phyloP scores from a whole-genome alignment of 1,140 invertebrate species.

The Vollenhovia emeryi region DNA sequence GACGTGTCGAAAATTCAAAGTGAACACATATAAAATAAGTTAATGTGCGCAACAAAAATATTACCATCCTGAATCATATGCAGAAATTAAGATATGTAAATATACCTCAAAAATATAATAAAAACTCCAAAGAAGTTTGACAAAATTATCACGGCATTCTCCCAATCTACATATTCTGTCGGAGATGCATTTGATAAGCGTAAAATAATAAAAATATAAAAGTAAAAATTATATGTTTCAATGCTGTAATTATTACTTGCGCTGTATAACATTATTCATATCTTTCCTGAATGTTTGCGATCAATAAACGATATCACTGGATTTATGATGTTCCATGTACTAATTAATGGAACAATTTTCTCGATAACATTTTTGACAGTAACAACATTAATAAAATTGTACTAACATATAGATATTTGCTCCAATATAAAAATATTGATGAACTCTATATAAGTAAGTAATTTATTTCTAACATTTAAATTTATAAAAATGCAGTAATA shows the following conservation, averaged over 20 bases:
- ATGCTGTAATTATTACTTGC: not conserved
- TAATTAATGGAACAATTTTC: not conserved
- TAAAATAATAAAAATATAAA: not conserved
- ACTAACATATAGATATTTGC: not conserved
- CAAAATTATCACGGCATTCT: not conserved
- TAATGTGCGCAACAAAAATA: not conserved
- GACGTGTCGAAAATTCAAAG: slow-evolving; percentile 61
- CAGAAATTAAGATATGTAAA: not conserved
- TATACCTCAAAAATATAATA: not conserved
- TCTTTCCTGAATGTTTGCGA: not conserved
- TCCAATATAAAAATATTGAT: not conserved
- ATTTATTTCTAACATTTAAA: not conserved
- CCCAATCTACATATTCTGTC: not conserved
- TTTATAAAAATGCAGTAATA: not conserved
- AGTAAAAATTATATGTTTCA: not conserved
- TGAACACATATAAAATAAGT: slow-evolving; percentile 13
- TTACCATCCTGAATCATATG: not conserved
- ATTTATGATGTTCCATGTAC: not conserved
- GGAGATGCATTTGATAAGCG: not conserved
- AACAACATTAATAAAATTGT: not conserved
- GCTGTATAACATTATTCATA: not conserved
- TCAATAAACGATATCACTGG: not conserved
- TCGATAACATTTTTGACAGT: not conserved
- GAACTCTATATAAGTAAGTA: not conserved
- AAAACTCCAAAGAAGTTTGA: not conserved